phyloP scores from a whole-genome alignment of 2,888 invertebrate genomes.

The Agonopterix alstromeriana region DNA sequence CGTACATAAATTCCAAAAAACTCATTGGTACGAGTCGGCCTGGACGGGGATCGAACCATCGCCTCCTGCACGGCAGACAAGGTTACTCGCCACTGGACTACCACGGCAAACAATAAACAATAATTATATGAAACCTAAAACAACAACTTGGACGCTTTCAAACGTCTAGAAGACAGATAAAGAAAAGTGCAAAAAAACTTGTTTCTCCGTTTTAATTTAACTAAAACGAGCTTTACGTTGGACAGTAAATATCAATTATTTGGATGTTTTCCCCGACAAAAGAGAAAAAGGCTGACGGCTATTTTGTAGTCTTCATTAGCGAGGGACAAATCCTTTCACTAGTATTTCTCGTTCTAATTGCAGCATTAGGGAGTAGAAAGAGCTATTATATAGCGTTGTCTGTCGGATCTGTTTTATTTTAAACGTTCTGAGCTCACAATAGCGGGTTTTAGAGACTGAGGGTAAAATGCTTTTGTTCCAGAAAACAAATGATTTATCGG shows the following conservation, averaged over 20 bases:
- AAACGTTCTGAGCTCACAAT: conserved; percentile 43
- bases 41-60: too few relatives aligned
- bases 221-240: conserved; percentile 27
- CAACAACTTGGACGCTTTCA: conserved; percentile 7
- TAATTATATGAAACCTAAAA: conserved; percentile 15
- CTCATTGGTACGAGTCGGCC: too few relatives aligned
- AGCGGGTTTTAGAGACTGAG: conserved; percentile 26
- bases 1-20: too few relatives aligned
- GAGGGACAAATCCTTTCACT: conserved; percentile 62
- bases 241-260: conserved; percentile 47
- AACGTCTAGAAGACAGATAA: conserved; percentile 16
- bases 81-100: too few relatives aligned
- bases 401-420: conserved; percentile 21
- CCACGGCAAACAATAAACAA: too few relatives aligned
- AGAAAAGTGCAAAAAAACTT: conserved; percentile 18
- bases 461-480: conserved; percentile 32
- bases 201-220: conserved; percentile 35
- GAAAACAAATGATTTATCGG: conserved; percentile 25
- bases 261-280: conserved; percentile 34
- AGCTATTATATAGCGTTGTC: conserved; percentile 6
- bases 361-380: conserved; percentile 9
- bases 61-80: too few relatives aligned
- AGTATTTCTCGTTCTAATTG: conserved; percentile 9
- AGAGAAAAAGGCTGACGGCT: conserved; percentile 21
- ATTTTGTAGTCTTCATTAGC: conserved; percentile 61